Base-by-base conservation (phyloP, 2,797 vertebrate species). In the Corythornis leucogaster region DNA sequence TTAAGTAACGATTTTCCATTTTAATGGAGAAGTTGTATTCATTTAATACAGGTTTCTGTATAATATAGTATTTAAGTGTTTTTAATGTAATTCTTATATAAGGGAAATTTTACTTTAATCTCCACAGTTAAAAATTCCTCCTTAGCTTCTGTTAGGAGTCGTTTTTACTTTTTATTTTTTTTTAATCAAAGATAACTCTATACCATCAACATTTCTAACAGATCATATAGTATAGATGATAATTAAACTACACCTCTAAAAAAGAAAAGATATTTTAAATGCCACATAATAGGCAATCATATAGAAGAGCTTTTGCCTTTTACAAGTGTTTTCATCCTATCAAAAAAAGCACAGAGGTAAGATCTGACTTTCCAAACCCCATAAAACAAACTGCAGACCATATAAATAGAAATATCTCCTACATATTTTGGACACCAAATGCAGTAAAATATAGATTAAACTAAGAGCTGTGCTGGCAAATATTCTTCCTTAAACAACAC, bases 341-440 rank as follows among this genome's bases (percentile, higher is more conserved):
- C 12, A 48, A 68, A 42, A 90, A 90, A 71, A 82, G 25, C 70
- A 85, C 61, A 63, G 30, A 84, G 88, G 53, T 68, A 85, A 95
- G 33, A 69, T 79, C 38, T 87, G 68, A 40, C 63, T 95, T 95
- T 88, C 94, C 87, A 95, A 95, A 95, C 86, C 59, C 50, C 76
- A 50, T 96, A 94, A 97, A 97, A 89, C 61, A 93, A 95, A 48
- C 26, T 94, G 51, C 80, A 80, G 61, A 75, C 58, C 46, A 11
- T 83, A 87, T 91, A 92, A 94, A 90, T 73, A 92, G 62, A 92
- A 69, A 50, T 90, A 93, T 91, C 89, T 96, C 76, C 91, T 96
- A 95, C 66, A 71, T 97, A 92, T 94, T 96, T 96, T 70, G 71
- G 84, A 96, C 96, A 77, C 85, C 58, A 73, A 78, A 94, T 86